A percentile compares a stretch with the other conserved stretches of the same genome.
These are phyloP conservation scores for Eupeodes latifasciatus DNA, from an alignment of 2,888 invertebrate genomes.

Conservation along the genomic window DNA sequence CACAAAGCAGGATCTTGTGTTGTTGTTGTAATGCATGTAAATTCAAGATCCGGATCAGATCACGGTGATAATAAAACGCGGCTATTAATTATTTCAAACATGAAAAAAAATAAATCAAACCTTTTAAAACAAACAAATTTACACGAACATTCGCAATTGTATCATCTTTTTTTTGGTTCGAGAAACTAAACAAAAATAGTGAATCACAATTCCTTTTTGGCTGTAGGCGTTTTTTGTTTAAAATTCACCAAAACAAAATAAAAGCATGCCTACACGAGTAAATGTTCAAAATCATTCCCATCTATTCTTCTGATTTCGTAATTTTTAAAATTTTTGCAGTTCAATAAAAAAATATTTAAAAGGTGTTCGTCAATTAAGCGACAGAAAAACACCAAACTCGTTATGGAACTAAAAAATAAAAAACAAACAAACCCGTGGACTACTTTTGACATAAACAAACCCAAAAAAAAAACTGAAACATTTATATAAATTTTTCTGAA, in stretches of 20 bases:
- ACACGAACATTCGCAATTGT: background rate
- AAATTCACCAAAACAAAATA: constrained; percentile 3
- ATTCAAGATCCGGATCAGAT: no score
- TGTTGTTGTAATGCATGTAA: no score
- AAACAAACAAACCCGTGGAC: background rate
- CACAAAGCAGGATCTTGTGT: no score
- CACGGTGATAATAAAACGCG: no score
- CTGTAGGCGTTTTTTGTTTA: background rate
- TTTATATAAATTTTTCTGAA: background rate
- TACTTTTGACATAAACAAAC: background rate
- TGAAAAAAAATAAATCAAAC: background rate
- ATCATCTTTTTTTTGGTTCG: background rate
- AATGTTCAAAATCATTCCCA: background rate
- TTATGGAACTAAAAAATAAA: constrained; percentile 1
- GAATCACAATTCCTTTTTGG: constrained; percentile 21
- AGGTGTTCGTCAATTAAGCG: background rate
- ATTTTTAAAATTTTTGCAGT: background rate
- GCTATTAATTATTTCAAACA: background rate
- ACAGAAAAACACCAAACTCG: constrained; percentile 8
- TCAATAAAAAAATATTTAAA: background rate
- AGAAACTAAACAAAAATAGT: background rate
- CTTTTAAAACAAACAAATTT: background rate
- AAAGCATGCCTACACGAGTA: background rate
- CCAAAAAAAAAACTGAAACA: background rate
- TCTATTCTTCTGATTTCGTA: background rate